A percentile compares a stretch with the other conserved stretches of the same genome.
phyloP scores from a whole-genome alignment of 2,797 vertebrate species.

The Myioborus melanocephalus region DNA sequence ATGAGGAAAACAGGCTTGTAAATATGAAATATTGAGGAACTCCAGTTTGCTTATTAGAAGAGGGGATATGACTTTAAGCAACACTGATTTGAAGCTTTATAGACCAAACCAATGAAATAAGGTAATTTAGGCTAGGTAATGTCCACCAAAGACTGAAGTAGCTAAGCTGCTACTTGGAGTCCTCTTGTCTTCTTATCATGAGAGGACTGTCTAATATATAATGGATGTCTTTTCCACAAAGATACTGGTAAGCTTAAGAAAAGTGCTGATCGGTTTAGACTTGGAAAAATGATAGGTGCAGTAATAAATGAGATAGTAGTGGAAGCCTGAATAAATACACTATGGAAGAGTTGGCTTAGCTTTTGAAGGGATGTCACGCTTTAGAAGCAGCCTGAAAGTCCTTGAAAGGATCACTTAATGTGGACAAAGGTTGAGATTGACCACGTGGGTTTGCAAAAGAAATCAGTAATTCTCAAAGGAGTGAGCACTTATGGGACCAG shows the following conservation, averaged over 20 bases:
- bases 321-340: neutral
- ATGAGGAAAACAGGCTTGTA: neutral
- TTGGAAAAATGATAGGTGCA: neutral
- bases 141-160: neutral
- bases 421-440: neutral
- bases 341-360: neutral
- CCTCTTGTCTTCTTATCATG: neutral
- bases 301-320: neutral
- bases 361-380: neutral
- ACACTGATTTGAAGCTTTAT: neutral
- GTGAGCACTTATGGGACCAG: neutral
- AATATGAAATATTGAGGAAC: neutral
- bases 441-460: neutral
- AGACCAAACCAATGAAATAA: neutral
- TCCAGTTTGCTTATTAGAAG: neutral
- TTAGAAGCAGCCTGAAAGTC: neutral
- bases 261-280: neutral
- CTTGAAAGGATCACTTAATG: neutral
- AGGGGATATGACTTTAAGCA: neutral
- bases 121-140: fast-evolving
- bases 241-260: neutral
- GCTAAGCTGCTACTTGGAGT: neutral
- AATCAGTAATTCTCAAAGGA: neutral
- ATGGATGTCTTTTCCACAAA: neutral
- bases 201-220: neutral